Conservation (phyloP, 2,797 vertebrate genomes). For the Sciaenops ocellatus region DNA sequence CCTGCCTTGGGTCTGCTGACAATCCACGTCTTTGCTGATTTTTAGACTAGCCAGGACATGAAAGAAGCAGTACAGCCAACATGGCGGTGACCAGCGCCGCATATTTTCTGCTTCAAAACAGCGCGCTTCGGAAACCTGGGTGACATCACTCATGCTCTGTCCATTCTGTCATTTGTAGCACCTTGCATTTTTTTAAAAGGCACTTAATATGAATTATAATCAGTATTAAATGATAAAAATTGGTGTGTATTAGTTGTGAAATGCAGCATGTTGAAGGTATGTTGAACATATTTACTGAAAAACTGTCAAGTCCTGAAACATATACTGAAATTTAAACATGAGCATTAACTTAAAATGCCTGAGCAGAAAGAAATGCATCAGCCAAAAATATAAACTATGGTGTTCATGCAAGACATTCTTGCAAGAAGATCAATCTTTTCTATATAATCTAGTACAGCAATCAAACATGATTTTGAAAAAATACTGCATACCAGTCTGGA, state of each 20-base stretch:
- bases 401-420: background rate
- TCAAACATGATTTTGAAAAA: background rate
- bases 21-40: too few relatives aligned
- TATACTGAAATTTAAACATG: background rate
- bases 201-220: too few relatives aligned
- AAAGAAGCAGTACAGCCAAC: too few relatives aligned
- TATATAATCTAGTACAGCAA: background rate
- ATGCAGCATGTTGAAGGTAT: background rate
- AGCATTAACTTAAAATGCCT: background rate
- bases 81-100: too few relatives aligned
- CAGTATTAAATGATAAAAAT: background rate
- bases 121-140: too few relatives aligned
- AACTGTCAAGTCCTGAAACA: background rate
- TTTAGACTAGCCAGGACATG: too few relatives aligned
- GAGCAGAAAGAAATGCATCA: background rate
- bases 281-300: background rate
- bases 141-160: too few relatives aligned
- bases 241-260: background rate
- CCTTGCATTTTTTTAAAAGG: background rate
- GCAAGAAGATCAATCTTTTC: background rate
- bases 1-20: too few relatives aligned
- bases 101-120: too few relatives aligned
- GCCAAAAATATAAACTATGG: background rate
- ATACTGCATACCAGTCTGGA: background rate
- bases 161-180: too few relatives aligned